These are phyloP conservation scores for Porites evermanni DNA, from an alignment of 92 coral and sea anemone genomes.

Conservation along the genomic window DNA sequence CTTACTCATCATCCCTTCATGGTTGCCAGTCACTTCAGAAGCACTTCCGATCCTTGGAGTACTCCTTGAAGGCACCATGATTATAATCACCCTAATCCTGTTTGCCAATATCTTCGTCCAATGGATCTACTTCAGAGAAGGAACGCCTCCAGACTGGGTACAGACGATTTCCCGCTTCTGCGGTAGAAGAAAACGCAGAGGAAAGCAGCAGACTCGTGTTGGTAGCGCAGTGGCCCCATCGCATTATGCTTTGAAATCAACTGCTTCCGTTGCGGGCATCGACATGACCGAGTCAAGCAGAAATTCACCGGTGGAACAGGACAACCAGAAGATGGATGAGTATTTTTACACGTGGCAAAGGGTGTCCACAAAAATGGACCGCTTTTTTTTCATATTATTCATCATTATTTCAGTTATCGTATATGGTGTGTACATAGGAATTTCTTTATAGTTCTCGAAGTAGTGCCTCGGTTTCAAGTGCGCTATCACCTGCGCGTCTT, in stretches of 20 bases:
- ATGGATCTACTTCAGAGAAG: slow-evolving; percentile 64
- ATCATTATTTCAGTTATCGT: slow-evolving; percentile 3
- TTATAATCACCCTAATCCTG: slow-evolving; percentile 54
- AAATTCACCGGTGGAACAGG: slow-evolving; percentile 1
- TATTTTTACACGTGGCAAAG: slow-evolving; percentile 29
- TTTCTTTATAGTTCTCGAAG: not conserved
- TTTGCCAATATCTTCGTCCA: slow-evolving; percentile 66
- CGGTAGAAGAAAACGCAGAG: not conserved
- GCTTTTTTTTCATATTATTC: slow-evolving; percentile 22
- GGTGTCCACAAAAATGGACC: slow-evolving; percentile 42
- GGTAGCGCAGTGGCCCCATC: not conserved
- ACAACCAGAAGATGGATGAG: not conserved
- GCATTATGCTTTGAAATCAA: not conserved
- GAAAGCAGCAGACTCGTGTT: not conserved
- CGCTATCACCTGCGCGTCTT: no score
- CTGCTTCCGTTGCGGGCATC: slow-evolving; percentile 2
- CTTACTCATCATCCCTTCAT: slow-evolving; percentile 66
- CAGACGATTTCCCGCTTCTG: slow-evolving; percentile 9
- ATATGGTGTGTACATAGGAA: not conserved
- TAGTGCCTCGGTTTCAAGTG: not conserved
- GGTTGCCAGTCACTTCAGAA: slow-evolving; percentile 74
- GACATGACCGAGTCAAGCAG: slow-evolving; percentile 24
- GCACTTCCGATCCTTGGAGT: slow-evolving; percentile 70
- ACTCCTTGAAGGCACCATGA: slow-evolving; percentile 47
- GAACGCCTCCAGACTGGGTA: slow-evolving; percentile 46